Base-by-base conservation (phyloP, 1,140 invertebrate species). In the Nomia melanderi region DNA sequence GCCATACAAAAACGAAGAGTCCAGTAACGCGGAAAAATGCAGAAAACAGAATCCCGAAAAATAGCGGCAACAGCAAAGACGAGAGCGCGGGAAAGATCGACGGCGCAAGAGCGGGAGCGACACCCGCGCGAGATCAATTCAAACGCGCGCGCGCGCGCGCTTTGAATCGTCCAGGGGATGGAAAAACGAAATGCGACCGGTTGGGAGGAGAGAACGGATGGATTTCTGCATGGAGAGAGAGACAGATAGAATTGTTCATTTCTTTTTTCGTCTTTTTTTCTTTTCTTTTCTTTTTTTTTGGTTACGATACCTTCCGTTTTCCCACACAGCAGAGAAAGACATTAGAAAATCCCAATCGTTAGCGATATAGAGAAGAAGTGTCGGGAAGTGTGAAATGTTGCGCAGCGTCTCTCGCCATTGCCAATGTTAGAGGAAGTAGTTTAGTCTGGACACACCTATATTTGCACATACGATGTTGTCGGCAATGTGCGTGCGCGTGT, bases 271-370 rank as follows among this genome's bases (percentile, higher is more conserved):
- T 44, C 20, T 29, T 53, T 83, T n/a, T n/a, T 66, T 83, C 65
- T 60, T 50, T 67, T 67, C 59, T 29, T 53, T 82, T 44, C 20
- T 44, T 44, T 17, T 44, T 44, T 29, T 53, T 83, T n/a, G n/a
- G n/a, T n/a, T 84, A 84, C 81, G 72, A 73, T 84, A 84, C 77
- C 81, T 84, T 83, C 47, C 63, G 53, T 72, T 25, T 44, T 79
- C 31, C 41, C 44, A 64, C 56, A 53, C 27, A 78, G 47, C 44
- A 23, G 53, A 74, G 53, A 44, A 67, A 78, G 41, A 64, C 27
- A 39, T 47, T 63, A 62, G 31, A 62, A 76, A 77, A 77, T 78
- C 62, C 57, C 59, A 62, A 74, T 25, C 50, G 31, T 56, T 79
- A 83, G 36, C 27, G 36, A 39, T 44, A 66, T 50, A 75, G 27